Base-by-base conservation (phyloP, 1,140 invertebrate genomes). In the Metopolophium dirhodum region DNA sequence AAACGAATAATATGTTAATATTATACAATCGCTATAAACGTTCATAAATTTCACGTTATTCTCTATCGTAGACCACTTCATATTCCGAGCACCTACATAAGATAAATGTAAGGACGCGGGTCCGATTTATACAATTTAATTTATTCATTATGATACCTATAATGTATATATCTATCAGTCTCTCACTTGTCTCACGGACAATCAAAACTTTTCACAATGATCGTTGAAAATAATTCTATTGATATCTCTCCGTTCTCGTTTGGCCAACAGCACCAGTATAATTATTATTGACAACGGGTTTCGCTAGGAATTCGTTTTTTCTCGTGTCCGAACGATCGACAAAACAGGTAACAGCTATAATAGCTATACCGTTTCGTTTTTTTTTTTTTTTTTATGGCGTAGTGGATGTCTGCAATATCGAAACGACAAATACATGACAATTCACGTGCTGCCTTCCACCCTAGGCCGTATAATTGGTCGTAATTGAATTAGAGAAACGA, bases 401-500 rank as follows among this genome's bases (percentile, higher is more conserved):
- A 14, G 26, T 68, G 61, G 26, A 41, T 26, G 35, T 83, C 7
- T 83, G 37, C 35, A 41, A 41, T 35, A 37, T 83, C 22, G 23
- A 23, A 37, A 23, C 3, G 23, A 57, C 57, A 57, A 57, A 9
- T 7, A 26, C 57, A 57, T 68, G 30, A 68, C 9, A 68, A 68
- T 61, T 68, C 61, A 68, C 30, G 26, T 68, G 61, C 61, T 30
- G 61, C 26, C 61, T 68, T 14, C 30, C 22, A 41, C 22, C 8
- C 37, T 23, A 23, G 8, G 2, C 82, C 35, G 35, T 41, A 41
- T 85, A 85, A 85, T 85, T 30, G 85, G 26, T 26, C 18, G 45
- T 87, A 87, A 87, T 87, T n/a, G 22, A 49, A 87, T 87, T 87
- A 87, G 30, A 14, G 7, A 87, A 87, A 87, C 47, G 23, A 45